phyloP scores from a whole-genome alignment of 2,888 invertebrate genomes.

The Oligia fasciuncula region DNA sequence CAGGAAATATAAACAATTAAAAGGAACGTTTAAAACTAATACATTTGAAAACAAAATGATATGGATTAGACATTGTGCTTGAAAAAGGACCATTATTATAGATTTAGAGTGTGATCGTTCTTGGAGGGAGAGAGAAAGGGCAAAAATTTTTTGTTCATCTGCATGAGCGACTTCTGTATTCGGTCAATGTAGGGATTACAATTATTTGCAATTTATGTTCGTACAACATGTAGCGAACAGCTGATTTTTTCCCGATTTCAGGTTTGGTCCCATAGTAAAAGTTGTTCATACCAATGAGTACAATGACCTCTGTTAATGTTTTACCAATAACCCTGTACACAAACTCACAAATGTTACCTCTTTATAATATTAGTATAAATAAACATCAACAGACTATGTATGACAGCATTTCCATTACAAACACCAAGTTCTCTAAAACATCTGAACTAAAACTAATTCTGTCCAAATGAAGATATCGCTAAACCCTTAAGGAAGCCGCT shows the following conservation, averaged over 20 bases:
- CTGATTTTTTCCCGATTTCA: no score
- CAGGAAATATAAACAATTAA: not conserved
- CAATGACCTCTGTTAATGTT: no score
- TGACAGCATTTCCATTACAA: slow-evolving; percentile 19
- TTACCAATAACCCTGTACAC: no score
- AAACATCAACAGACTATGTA: not conserved
- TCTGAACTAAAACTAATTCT: slow-evolving; percentile 51
- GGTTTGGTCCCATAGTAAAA: no score
- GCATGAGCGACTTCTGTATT: not conserved
- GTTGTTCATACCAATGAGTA: no score
- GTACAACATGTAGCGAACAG: no score
- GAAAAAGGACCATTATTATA: not conserved
- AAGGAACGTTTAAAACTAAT: no score
- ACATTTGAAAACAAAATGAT: not conserved
- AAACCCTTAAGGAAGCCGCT: slow-evolving; percentile 69
- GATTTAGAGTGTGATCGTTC: not conserved
- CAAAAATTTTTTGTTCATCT: not conserved
- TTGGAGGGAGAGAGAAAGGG: not conserved
- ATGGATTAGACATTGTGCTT: not conserved
- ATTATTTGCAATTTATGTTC: no score
- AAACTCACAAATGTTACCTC: no score
- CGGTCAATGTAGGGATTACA: not conserved
- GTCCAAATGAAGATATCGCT: slow-evolving; percentile 66
- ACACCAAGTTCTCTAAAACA: slow-evolving; percentile 10
- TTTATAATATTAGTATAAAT: no score